These are phyloP conservation scores for Melitaea cinxia DNA, from an alignment of 1,140 invertebrate species.

Conservation along the genomic window DNA sequence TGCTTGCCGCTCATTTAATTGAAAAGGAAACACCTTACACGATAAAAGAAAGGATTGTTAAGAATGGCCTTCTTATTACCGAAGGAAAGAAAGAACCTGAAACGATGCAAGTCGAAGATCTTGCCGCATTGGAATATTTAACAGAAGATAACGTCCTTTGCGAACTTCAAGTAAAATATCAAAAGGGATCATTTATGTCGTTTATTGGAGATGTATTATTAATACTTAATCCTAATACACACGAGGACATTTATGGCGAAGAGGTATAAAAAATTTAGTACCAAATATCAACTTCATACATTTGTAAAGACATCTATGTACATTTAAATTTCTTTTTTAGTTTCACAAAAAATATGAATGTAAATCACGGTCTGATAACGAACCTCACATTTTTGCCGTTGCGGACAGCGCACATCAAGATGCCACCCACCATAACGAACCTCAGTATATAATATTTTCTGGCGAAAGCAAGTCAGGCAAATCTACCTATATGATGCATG, in stretches of 20 bases:
- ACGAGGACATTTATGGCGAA: slow-evolving; percentile 85
- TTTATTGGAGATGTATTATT: slow-evolving; percentile 95
- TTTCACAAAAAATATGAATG: slow-evolving; percentile 91
- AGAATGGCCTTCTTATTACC: slow-evolving; percentile 83
- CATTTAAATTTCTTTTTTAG: slow-evolving; percentile 78
- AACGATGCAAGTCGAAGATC: slow-evolving; percentile 91
- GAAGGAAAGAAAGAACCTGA: slow-evolving; percentile 83
- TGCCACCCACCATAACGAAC: slow-evolving; percentile 90
- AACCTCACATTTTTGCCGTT: slow-evolving; percentile 94
- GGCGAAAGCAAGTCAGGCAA: slow-evolving; percentile 94
- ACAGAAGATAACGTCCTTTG: slow-evolving; percentile 90
- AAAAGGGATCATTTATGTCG: slow-evolving; percentile 89
- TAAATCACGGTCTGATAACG: slow-evolving; percentile 93
- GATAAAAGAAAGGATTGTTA: slow-evolving; percentile 85
- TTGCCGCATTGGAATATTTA: slow-evolving; percentile 90
- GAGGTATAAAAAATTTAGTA: slow-evolving; percentile 68
- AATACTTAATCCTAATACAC: slow-evolving; percentile 92
- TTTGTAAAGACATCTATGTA: not conserved
- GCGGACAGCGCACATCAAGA: slow-evolving; percentile 94
- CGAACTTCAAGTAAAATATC: slow-evolving; percentile 87
- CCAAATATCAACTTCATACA: not conserved
- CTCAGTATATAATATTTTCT: slow-evolving; percentile 91
- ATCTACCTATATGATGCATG: slow-evolving; percentile 88
- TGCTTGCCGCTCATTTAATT: slow-evolving; percentile 76
- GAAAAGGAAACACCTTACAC: slow-evolving; percentile 64